A percentile compares a stretch with the other conserved stretches of the same genome.
Conservation (phyloP, 2,888 invertebrate genomes). For the Iphiclides podalirius region DNA sequence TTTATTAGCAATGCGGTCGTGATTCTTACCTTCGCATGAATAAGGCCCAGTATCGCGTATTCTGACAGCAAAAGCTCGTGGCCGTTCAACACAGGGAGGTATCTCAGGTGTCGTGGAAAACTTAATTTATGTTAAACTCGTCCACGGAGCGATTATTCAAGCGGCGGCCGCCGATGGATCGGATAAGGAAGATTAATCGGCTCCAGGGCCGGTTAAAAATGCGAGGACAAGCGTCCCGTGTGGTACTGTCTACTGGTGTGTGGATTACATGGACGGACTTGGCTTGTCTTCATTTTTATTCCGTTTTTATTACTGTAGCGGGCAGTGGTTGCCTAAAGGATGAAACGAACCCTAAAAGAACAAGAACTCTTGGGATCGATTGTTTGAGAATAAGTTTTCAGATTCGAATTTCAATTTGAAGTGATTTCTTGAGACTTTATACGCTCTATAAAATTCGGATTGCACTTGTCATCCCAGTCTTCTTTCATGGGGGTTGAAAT, state of each 20-base stretch:
- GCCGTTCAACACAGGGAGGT: slow-evolving; percentile 56
- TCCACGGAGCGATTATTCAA: slow-evolving; percentile 72
- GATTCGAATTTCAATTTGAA: too few relatives aligned
- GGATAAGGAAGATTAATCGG: slow-evolving; percentile 76
- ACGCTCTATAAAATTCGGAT: too few relatives aligned
- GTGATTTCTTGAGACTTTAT: too few relatives aligned
- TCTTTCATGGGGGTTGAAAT: too few relatives aligned
- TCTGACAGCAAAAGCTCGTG: slow-evolving; percentile 28
- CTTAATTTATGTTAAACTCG: slow-evolving; percentile 79
- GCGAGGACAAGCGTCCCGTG: slow-evolving; percentile 61
- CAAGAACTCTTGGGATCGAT: too few relatives aligned
- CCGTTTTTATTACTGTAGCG: slow-evolving; percentile 4
- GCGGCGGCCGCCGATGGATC: slow-evolving; percentile 60
- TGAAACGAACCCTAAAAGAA: neutral
- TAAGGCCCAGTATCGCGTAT: slow-evolving; percentile 37
- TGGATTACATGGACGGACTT: slow-evolving; percentile 24
- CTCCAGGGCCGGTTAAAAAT: slow-evolving; percentile 49
- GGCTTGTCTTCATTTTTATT: slow-evolving; percentile 15
- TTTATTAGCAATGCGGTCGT: slow-evolving; percentile 23
- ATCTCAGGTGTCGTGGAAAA: slow-evolving; percentile 76
- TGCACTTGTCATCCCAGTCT: too few relatives aligned
- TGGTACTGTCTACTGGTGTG: slow-evolving; percentile 48
- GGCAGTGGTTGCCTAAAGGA: neutral
- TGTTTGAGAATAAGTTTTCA: too few relatives aligned
- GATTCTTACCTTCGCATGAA: slow-evolving; percentile 20